Conservation (phyloP, 1,140 invertebrate genomes). For the Drosophila cardini region DNA sequence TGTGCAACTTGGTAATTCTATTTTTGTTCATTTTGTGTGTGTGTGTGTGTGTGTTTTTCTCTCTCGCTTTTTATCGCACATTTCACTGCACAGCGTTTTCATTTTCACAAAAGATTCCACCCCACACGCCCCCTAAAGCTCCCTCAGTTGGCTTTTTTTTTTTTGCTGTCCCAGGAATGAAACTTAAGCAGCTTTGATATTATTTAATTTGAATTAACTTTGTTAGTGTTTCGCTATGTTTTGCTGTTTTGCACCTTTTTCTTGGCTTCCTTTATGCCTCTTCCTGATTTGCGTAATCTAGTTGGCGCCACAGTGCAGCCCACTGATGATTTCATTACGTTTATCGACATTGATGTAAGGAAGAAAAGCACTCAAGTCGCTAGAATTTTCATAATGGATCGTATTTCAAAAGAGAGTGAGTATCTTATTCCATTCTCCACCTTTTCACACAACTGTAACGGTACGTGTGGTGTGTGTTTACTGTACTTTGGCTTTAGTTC, state of each 20-base stretch:
- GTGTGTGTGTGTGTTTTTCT: conserved; percentile 10
- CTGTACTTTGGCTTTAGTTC: conserved; percentile 61
- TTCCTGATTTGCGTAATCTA: conserved; percentile 60
- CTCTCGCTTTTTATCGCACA: conserved; percentile 55
- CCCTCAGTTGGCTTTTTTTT: background rate
- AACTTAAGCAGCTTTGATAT: conserved; percentile 67
- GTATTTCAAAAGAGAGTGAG: background rate
- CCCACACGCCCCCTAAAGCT: background rate
- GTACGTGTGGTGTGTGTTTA: conserved; percentile 18
- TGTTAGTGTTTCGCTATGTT: conserved; percentile 14
- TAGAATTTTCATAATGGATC: conserved; percentile 8
- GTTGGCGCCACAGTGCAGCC: conserved; percentile 18
- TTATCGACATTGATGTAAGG: conserved; percentile 14
- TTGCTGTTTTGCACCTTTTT: conserved; percentile 29
- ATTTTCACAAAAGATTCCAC: conserved; percentile 46
- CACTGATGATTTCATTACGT: conserved; percentile 19
- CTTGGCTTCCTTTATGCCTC: conserved; percentile 16
- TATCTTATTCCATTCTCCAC: conserved; percentile 4
- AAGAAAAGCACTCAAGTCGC: conserved; percentile 2
- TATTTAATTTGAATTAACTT: conserved; percentile 64
- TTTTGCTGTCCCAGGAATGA: background rate
- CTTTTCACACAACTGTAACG: conserved; percentile 22
- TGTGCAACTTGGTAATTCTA: conserved; percentile 75
- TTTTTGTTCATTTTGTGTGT: conserved; percentile 59
- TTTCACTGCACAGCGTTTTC: conserved; percentile 55